phyloP scores from a whole-genome alignment of 2,113 vertebrate species.

The Otis tarda region DNA sequence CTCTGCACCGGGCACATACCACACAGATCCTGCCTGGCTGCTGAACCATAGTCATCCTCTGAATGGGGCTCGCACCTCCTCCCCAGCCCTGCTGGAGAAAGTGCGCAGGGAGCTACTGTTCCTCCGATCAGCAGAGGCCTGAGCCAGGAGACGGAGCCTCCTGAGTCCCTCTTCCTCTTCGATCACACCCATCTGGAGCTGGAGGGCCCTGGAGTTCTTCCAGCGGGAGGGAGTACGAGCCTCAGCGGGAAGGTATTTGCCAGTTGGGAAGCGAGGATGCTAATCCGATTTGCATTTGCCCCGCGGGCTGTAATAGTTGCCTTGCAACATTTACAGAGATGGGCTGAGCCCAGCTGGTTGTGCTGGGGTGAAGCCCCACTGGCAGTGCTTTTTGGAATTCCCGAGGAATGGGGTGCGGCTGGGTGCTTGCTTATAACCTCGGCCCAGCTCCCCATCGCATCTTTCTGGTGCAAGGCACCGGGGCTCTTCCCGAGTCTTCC shows the following conservation, averaged over 20 bases:
- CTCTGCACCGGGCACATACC: not conserved
- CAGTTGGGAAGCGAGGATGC: slow-evolving; percentile 39
- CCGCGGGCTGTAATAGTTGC: slow-evolving; percentile 34
- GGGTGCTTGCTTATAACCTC: not conserved
- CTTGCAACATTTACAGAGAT: slow-evolving; percentile 57
- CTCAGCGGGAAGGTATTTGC: slow-evolving; percentile 44
- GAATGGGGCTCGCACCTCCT: not conserved
- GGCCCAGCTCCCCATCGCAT: not conserved
- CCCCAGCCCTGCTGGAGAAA: not conserved
- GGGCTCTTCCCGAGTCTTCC: not conserved
- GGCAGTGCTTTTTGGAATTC: slow-evolving; percentile 50
- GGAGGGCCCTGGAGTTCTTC: slow-evolving; percentile 17
- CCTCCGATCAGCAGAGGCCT: not conserved
- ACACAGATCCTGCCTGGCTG: not conserved
- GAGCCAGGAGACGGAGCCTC: not conserved
- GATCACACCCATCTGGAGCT: slow-evolving; percentile 33
- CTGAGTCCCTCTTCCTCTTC: not conserved
- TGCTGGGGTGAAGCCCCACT: slow-evolving; percentile 41
- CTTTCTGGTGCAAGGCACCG: not conserved
- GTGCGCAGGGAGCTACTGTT: not conserved
- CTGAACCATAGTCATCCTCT: not conserved
- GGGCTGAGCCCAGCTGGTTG: slow-evolving; percentile 11
- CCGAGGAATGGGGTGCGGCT: slow-evolving; percentile 44
- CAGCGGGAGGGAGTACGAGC: not conserved
- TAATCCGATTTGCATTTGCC: slow-evolving; percentile 28